Evolutionary conservation across 2,113 vertebrate species (phyloP).

Genomic region (Glaucomys volans): DNA sequence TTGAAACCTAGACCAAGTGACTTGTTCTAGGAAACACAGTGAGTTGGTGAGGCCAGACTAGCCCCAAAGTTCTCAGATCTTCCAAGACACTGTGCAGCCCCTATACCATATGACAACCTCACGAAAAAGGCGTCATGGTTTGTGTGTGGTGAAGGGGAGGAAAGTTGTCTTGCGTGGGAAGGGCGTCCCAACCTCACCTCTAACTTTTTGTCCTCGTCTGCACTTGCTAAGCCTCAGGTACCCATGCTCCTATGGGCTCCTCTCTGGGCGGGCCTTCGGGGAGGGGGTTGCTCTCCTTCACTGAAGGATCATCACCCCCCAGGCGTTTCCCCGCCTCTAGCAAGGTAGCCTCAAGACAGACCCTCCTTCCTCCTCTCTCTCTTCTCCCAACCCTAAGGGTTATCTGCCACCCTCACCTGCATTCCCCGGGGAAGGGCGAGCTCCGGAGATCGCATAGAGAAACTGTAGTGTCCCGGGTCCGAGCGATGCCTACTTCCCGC

Average conservation of each 20-base stretch:
- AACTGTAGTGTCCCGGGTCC: constrained; percentile 85
- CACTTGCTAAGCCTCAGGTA: not conserved
- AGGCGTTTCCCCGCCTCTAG: not conserved
- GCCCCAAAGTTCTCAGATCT: not conserved
- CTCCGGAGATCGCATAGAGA: constrained; percentile 84
- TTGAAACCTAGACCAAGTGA: not conserved
- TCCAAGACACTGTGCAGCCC: not conserved
- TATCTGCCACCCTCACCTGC: constrained; percentile 86
- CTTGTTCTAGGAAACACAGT: too few relatives aligned
- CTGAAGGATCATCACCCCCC: not conserved
- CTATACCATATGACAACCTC: accelerated
- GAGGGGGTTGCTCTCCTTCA: accelerated
- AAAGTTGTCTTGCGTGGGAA: accelerated
- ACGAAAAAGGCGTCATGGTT: not conserved
- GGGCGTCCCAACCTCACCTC: not conserved
- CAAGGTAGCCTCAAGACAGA: not conserved
- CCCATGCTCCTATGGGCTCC: not conserved
- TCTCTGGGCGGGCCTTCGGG: too few relatives aligned
- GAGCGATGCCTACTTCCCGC: constrained; percentile 13
- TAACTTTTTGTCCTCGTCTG: not conserved
- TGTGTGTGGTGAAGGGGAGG: not conserved
- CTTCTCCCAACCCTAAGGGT: not conserved
- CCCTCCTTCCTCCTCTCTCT: not conserved
- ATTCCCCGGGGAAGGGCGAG: constrained; percentile 88
- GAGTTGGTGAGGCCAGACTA: not conserved